A percentile compares a stretch with the other conserved stretches of the same genome.
Evolutionary conservation across 2,797 vertebrate species (phyloP).

Genomic region (Mus spretus): DNA sequence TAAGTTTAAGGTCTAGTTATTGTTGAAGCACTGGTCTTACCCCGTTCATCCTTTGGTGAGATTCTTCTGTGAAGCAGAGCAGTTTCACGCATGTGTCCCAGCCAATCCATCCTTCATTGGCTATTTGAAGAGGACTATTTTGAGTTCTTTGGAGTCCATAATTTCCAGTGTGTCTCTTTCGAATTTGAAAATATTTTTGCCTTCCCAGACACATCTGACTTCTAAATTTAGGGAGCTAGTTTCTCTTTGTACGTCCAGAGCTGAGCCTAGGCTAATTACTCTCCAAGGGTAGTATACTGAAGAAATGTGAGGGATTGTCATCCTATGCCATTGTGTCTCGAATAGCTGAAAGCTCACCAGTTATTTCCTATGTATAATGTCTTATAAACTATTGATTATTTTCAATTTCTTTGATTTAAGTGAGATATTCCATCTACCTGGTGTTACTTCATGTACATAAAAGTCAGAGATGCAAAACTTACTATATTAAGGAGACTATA

Average conservation of each 20-base stretch:
- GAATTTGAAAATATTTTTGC: background rate
- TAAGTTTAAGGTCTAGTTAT: background rate
- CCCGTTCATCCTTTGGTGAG: background rate
- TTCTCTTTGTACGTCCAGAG: fast-evolving
- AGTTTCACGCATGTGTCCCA: background rate
- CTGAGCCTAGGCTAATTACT: background rate
- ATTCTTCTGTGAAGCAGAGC: background rate
- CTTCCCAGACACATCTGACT: too few species aligned
- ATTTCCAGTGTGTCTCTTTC: background rate
- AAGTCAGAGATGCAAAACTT: background rate
- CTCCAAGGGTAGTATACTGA: background rate
- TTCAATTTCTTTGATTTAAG: background rate
- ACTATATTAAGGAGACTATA: background rate
- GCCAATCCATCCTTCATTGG: background rate
- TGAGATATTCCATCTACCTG: background rate
- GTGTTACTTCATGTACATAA: background rate
- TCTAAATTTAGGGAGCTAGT: background rate
- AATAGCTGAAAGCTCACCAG: background rate
- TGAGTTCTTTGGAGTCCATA: background rate
- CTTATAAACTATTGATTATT: background rate
- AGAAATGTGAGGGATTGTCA: background rate
- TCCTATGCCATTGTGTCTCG: background rate
- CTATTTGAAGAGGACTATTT: background rate
- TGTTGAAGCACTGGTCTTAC: background rate
- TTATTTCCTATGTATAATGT: background rate